Evolutionary conservation across 2,888 invertebrate genomes (phyloP).

Genomic region (Glomeris marginata): DNA sequence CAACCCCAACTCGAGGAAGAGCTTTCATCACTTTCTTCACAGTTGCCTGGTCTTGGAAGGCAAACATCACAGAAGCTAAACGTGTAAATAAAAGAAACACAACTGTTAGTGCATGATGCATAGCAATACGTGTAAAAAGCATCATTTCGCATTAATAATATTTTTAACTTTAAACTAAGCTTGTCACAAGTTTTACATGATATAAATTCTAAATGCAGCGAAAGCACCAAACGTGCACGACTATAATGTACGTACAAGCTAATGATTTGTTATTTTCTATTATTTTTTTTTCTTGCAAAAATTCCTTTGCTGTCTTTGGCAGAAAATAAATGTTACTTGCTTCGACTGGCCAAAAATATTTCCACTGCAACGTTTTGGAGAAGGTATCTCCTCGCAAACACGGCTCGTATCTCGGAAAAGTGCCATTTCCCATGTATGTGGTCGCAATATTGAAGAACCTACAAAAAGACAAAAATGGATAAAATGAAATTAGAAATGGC

Average conservation of each 20-base stretch:
- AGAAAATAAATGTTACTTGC: constrained; percentile 43
- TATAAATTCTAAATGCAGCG: background rate
- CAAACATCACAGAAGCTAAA: constrained; percentile 96
- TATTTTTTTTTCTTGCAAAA: background rate
- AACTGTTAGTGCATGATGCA: background rate
- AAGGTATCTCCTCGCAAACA: constrained; percentile 91
- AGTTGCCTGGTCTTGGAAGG: constrained; percentile 90
- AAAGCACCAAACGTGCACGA: constrained; percentile 2
- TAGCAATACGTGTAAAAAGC: background rate
- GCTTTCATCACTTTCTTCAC: constrained; percentile 98
- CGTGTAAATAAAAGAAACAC: constrained; percentile 15
- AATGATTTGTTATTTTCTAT: background rate
- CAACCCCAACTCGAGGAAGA: constrained; percentile 91
- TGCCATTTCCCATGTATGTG: constrained; percentile 99
- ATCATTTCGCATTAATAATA: too few relatives aligned
- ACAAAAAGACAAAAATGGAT: constrained; percentile 22
- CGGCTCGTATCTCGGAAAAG: constrained; percentile 96
- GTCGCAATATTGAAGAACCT: constrained; percentile 95
- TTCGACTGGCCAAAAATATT: constrained; percentile 96
- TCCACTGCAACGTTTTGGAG: constrained; percentile 91
- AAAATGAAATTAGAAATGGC: too few relatives aligned
- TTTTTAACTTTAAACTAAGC: too few relatives aligned
- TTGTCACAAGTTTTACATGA: too few relatives aligned
- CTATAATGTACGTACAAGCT: background rate
- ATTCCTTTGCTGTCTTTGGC: background rate